These are phyloP conservation scores for Pelobates cultripes DNA, from an alignment of 2,797 vertebrate genomes.

Conservation along the genomic window DNA sequence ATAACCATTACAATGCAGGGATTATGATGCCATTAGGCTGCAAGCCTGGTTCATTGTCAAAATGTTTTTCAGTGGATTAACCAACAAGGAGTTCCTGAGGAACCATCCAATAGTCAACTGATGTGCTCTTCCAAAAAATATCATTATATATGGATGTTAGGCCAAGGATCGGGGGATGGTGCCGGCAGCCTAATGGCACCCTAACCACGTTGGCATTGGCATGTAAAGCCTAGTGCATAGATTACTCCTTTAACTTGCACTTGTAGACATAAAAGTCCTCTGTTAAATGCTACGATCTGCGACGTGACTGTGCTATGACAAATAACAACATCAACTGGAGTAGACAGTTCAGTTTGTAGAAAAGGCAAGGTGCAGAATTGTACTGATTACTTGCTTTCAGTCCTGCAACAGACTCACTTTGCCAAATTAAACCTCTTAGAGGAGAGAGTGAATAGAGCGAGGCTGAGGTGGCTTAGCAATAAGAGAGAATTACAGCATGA, in stretches of 20 bases:
- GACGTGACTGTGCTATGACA: neutral
- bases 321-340: conserved; percentile 1
- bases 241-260: neutral
- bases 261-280: neutral
- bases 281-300: neutral
- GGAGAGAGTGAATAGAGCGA: conserved; percentile 26
- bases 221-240: no score
- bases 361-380: conserved; percentile 5
- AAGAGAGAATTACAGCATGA: neutral
- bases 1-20: no score
- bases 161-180: no score
- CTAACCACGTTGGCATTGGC: no score
- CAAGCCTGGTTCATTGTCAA: no score
- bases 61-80: no score
- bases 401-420: conserved; percentile 69
- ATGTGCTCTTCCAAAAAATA: no score
- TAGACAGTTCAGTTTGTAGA: conserved; percentile 24
- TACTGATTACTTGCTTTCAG: conserved; percentile 56
- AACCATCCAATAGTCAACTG: no score
- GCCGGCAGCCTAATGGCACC: no score
- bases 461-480: neutral
- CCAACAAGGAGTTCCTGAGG: no score
- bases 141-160: no score
- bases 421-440: conserved; percentile 59
- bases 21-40: no score